These are phyloP conservation scores for Lepidostoma basale DNA, from an alignment of 1,140 invertebrate genomes.

Conservation along the genomic window DNA sequence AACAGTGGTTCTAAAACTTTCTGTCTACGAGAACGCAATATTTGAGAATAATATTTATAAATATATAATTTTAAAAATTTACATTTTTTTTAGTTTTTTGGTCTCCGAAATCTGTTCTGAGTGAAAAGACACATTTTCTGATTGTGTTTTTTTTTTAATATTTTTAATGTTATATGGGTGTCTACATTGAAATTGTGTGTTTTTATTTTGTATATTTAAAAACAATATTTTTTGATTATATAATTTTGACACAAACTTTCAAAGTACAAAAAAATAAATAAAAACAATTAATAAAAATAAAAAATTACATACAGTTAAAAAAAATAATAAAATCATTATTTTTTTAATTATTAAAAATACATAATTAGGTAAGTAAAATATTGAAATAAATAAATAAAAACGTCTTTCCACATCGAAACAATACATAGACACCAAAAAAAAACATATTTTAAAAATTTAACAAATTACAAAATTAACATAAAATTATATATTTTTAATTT, in stretches of 20 bases:
- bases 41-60: too few species aligned
- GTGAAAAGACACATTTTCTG: slow-evolving; percentile 91
- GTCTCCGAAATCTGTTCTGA: slow-evolving; percentile 57
- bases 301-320: slow-evolving; percentile 48
- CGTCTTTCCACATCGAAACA: slow-evolving; percentile 67
- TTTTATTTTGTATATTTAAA: slow-evolving; percentile 2
- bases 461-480: too few species aligned
- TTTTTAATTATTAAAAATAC: slow-evolving; percentile 8
- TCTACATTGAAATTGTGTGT: neutral
- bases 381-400: slow-evolving; percentile 47
- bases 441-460: slow-evolving; percentile 35
- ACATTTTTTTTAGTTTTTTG: slow-evolving; percentile 32
- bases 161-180: slow-evolving; percentile 1
- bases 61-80: neutral
- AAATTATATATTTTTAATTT: too few species aligned
- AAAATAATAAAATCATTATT: slow-evolving; percentile 28
- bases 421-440: slow-evolving; percentile 54
- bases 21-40: too few species aligned
- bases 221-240: neutral
- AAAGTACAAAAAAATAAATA: slow-evolving; percentile 19
- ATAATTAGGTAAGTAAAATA: slow-evolving; percentile 52
- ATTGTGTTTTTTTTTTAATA: slow-evolving; percentile 48
- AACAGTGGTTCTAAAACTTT: too few species aligned
- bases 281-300: slow-evolving; percentile 44
- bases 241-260: slow-evolving; percentile 22